These are phyloP conservation scores for Lamellibrachia satsuma DNA, from an alignment of 2,888 invertebrate species.

Conservation along the genomic window DNA sequence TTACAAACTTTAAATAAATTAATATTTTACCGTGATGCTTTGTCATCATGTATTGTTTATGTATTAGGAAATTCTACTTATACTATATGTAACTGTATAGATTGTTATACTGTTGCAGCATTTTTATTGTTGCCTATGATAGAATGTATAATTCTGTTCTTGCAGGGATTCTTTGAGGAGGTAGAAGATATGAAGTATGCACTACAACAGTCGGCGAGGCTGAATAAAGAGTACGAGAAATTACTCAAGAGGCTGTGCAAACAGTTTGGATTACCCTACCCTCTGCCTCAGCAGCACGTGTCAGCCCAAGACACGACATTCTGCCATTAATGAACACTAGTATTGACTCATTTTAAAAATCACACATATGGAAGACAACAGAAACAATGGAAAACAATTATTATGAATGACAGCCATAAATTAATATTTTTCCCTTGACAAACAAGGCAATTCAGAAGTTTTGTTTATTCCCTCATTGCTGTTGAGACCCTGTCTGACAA, in stretches of 20 bases:
- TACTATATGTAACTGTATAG: neutral
- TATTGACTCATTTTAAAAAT: neutral
- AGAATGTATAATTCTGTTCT: conserved; percentile 17
- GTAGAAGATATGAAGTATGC: conserved; percentile 59
- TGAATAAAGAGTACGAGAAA: conserved; percentile 57
- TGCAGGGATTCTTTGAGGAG: conserved; percentile 61
- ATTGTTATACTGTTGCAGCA: neutral
- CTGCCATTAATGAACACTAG: neutral
- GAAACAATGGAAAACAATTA: too few species aligned
- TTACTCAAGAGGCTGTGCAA: conserved; percentile 50
- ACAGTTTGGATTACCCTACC: conserved; percentile 54
- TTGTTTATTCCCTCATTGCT: too few species aligned
- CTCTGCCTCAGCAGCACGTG: conserved; percentile 25
- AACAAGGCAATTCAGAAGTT: too few species aligned
- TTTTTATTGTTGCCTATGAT: neutral
- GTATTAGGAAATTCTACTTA: too few species aligned
- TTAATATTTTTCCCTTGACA: too few species aligned
- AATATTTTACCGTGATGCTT: too few species aligned
- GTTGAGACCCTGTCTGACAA: too few species aligned
- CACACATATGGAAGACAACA: neutral
- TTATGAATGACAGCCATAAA: neutral
- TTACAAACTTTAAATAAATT: too few species aligned
- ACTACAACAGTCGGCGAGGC: conserved; percentile 52
- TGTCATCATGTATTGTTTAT: too few species aligned
- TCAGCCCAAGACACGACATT: neutral